These are phyloP conservation scores for Strigamia transsilvanica DNA, from an alignment of 2,888 invertebrate genomes.

Conservation along the genomic window DNA sequence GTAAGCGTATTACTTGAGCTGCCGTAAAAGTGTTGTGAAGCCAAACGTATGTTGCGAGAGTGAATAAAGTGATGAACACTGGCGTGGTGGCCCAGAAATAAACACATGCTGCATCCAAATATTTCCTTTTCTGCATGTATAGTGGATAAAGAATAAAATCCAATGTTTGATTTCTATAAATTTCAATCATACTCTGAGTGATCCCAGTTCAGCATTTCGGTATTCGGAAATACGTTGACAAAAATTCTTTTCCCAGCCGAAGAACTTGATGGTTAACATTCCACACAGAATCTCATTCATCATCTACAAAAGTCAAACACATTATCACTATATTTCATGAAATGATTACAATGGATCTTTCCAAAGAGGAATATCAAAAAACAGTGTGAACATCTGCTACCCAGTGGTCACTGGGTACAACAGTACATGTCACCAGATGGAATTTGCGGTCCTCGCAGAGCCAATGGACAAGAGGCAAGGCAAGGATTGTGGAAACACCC, in stretches of 20 bases:
- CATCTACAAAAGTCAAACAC: slow-evolving; percentile 67
- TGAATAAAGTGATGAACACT: slow-evolving; percentile 84
- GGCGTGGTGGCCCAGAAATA: slow-evolving; percentile 99
- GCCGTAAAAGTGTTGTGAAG: slow-evolving; percentile 28
- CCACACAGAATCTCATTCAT: slow-evolving; percentile 87
- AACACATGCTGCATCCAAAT: slow-evolving; percentile 95
- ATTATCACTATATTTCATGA: too few species aligned
- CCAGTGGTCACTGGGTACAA: too few species aligned
- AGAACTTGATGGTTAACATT: slow-evolving; percentile 87
- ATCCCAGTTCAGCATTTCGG: slow-evolving; percentile 73
- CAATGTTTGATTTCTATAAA: slow-evolving; percentile 26
- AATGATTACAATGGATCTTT: too few species aligned
- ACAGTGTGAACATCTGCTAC: too few species aligned
- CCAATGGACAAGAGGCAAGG: too few species aligned
- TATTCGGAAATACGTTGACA: slow-evolving; percentile 70
- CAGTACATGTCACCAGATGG: too few species aligned
- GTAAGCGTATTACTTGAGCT: slow-evolving; percentile 22
- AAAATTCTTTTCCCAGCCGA: slow-evolving; percentile 93
- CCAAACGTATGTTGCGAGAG: slow-evolving; percentile 77
- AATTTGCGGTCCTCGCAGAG: too few species aligned
- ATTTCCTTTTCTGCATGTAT: slow-evolving; percentile 75
- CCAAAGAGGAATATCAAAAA: too few species aligned
- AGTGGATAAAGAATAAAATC: neutral
- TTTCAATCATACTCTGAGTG: slow-evolving; percentile 68
- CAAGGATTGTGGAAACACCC: too few species aligned